A percentile compares a stretch with the other conserved stretches of the same genome.
Conservation (phyloP, 2,888 invertebrate species). For the Limnephilus auricula region DNA sequence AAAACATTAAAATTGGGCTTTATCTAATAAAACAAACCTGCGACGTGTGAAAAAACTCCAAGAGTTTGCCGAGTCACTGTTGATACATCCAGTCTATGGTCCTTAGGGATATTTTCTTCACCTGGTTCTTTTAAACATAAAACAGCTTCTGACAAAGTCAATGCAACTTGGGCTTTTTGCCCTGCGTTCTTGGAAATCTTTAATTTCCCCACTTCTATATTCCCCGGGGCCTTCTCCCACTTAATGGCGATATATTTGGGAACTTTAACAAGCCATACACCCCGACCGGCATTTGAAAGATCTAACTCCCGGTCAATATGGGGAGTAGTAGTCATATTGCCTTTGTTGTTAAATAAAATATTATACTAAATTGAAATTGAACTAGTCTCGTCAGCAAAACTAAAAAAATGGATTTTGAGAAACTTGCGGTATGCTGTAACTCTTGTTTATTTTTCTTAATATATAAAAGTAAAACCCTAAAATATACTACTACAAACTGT, state of each 20-base stretch:
- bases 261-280: slow-evolving; percentile 97
- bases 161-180: slow-evolving; percentile 91
- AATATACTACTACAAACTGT: not conserved
- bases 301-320: slow-evolving; percentile 90
- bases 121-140: slow-evolving; percentile 86
- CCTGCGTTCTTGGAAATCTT: slow-evolving; percentile 89
- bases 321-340: slow-evolving; percentile 68
- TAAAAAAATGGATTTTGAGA: not conserved
- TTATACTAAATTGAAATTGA: not conserved
- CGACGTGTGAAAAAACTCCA: slow-evolving; percentile 93
- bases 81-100: slow-evolving; percentile 94
- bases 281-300: slow-evolving; percentile 91
- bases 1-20: not conserved
- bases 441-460: not conserved
- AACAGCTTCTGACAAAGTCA: slow-evolving; percentile 89
- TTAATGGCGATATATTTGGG: slow-evolving; percentile 97
- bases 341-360: not conserved
- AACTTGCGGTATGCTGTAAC: not conserved
- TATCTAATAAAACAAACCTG: slow-evolving; percentile 78
- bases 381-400: not conserved
- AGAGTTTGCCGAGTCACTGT: slow-evolving; percentile 94
- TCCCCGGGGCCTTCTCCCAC: slow-evolving; percentile 95
- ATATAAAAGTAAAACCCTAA: not conserved
- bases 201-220: slow-evolving; percentile 95
- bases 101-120: slow-evolving; percentile 91